Conservation (phyloP, 2,888 invertebrate genomes). For the Oscheius sp. region DNA sequence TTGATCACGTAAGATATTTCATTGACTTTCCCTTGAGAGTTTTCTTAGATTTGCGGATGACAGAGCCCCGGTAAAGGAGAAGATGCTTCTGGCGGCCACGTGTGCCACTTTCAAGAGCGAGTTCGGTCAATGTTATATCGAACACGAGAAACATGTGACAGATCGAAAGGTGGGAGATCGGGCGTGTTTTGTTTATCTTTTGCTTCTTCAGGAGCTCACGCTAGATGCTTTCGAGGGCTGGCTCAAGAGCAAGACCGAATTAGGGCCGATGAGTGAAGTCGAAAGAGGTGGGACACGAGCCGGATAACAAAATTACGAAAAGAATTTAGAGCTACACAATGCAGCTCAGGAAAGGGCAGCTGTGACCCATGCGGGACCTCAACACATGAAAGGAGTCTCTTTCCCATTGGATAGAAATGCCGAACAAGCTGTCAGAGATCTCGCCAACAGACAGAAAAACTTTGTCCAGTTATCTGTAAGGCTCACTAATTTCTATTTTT, state of each 20-base stretch:
- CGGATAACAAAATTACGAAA: too few species aligned
- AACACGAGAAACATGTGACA: constrained; percentile 93
- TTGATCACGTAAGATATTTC: constrained; percentile 64
- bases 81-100: constrained; percentile 97
- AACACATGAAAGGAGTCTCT: constrained; percentile 81
- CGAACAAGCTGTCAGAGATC: constrained; percentile 82
- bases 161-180: constrained; percentile 54
- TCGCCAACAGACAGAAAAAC: constrained; percentile 83
- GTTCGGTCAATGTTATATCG: constrained; percentile 90
- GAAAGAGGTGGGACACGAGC: constrained; percentile 74
- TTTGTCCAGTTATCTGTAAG: constrained; percentile 86
- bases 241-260: constrained; percentile 83
- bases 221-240: constrained; percentile 86
- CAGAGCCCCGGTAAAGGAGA: constrained; percentile 87
- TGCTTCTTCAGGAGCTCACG: constrained; percentile 81
- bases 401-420: constrained; percentile 88
- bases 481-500: constrained; percentile 19
- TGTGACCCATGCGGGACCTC: constrained; percentile 66
- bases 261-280: constrained; percentile 86
- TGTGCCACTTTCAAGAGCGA: constrained; percentile 95
- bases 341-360: constrained; percentile 59
- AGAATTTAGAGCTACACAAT: constrained; percentile 54
- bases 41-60: constrained; percentile 90
- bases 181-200: background rate
- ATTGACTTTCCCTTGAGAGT: background rate